Conservation (phyloP, 2,888 invertebrate species). For the Leptinotarsa juncta region DNA sequence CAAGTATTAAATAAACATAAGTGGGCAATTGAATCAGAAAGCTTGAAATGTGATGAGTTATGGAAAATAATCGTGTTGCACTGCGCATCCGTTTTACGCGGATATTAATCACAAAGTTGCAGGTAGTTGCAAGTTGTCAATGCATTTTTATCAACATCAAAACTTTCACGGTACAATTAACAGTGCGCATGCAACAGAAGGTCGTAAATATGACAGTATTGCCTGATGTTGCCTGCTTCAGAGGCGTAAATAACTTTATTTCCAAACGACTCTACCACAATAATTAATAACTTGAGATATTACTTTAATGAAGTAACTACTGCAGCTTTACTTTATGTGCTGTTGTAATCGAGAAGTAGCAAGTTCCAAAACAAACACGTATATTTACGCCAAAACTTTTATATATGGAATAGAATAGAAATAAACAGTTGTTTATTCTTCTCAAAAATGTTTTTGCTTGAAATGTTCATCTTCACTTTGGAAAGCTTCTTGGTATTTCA, state of each 20-base stretch:
- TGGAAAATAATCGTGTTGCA: slow-evolving; percentile 24
- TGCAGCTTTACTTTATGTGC: slow-evolving; percentile 8
- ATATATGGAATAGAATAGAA: too few species aligned
- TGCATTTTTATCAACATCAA: slow-evolving; percentile 29
- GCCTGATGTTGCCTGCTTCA: slow-evolving; percentile 52
- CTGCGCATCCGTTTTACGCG: slow-evolving; percentile 30
- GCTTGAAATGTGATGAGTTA: slow-evolving; percentile 19
- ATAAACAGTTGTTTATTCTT: too few species aligned
- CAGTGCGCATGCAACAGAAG: slow-evolving; percentile 45
- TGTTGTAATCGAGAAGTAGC: not conserved
- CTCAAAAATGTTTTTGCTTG: too few species aligned
- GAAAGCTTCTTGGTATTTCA: too few species aligned
- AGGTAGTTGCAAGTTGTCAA: slow-evolving; percentile 30
- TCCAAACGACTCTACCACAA: slow-evolving; percentile 44
- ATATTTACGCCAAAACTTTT: too few species aligned
- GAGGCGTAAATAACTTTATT: slow-evolving; percentile 59
- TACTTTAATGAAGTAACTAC: not conserved
- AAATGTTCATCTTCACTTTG: too few species aligned
- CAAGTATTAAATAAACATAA: slow-evolving; percentile 11
- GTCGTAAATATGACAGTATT: slow-evolving; percentile 47
- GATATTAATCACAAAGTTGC: slow-evolving; percentile 33
- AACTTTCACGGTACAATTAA: slow-evolving; percentile 44
- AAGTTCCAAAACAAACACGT: not conserved
- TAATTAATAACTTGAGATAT: slow-evolving; percentile 32
- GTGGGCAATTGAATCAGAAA: slow-evolving; percentile 7